Conservation (phyloP, 2,113 vertebrate genomes). For the Xenopus laevis region DNA sequence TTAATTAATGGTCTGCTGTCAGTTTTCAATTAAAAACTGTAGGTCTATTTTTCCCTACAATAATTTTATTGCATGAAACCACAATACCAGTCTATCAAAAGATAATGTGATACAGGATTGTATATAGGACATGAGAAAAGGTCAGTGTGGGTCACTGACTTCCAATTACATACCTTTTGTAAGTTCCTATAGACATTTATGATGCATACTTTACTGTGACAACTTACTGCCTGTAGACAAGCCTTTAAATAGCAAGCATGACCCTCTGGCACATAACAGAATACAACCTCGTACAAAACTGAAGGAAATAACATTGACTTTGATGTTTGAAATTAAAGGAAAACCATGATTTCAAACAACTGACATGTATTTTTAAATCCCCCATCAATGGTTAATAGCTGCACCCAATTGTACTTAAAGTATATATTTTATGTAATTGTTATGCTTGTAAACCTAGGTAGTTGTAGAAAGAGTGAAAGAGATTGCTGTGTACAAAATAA, state of each 20-base stretch:
- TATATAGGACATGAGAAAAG: not conserved
- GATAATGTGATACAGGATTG: too few species aligned
- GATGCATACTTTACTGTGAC: slow-evolving; percentile 7
- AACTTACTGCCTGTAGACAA: not conserved
- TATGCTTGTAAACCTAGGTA: not conserved
- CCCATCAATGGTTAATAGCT: too few species aligned
- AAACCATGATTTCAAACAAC: too few species aligned
- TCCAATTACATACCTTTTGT: slow-evolving; percentile 19
- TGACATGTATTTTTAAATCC: not conserved
- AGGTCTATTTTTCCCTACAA: too few species aligned
- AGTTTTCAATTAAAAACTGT: too few species aligned
- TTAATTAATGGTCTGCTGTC: too few species aligned
- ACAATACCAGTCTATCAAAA: too few species aligned
- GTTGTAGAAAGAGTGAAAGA: not conserved
- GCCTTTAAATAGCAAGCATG: not conserved
- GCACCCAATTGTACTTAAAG: not conserved
- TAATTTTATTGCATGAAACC: too few species aligned
- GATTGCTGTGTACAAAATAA: not conserved
- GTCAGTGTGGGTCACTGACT: slow-evolving; percentile 7
- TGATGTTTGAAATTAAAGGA: too few species aligned
- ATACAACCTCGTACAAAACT: too few species aligned
- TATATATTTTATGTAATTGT: not conserved
- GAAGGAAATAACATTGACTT: too few species aligned
- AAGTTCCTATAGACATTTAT: not conserved
- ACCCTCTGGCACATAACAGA: not conserved